Conservation (phyloP, 2,888 invertebrate species). For the Ichneumoninae sp. region DNA sequence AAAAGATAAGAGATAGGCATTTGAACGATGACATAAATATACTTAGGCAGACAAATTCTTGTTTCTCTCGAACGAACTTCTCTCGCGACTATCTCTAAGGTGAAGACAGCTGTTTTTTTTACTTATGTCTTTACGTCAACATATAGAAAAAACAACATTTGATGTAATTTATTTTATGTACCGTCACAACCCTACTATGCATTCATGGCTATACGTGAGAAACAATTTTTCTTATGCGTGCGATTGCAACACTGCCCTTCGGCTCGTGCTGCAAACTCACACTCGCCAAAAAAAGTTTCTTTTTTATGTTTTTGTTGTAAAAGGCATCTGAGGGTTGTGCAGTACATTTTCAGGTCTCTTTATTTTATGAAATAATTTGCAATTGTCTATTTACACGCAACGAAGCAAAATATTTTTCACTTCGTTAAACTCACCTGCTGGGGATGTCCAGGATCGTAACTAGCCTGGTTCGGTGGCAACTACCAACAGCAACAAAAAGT, state of each 20-base stretch:
- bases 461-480: constrained; percentile 76
- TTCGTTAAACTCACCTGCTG: constrained; percentile 75
- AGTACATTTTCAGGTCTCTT: not conserved
- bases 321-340: not conserved
- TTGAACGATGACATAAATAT: not conserved
- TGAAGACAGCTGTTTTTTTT: not conserved
- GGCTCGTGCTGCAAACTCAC: no score
- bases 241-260: no score
- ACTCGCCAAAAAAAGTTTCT: no score
- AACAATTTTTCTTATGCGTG: no score
- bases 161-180: not conserved
- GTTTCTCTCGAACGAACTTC: not conserved
- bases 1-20: constrained; percentile 30
- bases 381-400: constrained; percentile 35
- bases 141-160: not conserved
- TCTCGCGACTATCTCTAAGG: not conserved
- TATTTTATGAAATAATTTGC: not conserved
- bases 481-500: constrained; percentile 76
- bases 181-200: not conserved
- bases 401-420: constrained; percentile 36
- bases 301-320: not conserved
- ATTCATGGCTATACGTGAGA: not conserved
- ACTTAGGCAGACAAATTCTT: not conserved
- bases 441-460: constrained; percentile 72
- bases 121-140: not conserved